These are phyloP conservation scores for Thripadectes ignobilis DNA, from an alignment of 2,797 vertebrate genomes.

Conservation along the genomic window DNA sequence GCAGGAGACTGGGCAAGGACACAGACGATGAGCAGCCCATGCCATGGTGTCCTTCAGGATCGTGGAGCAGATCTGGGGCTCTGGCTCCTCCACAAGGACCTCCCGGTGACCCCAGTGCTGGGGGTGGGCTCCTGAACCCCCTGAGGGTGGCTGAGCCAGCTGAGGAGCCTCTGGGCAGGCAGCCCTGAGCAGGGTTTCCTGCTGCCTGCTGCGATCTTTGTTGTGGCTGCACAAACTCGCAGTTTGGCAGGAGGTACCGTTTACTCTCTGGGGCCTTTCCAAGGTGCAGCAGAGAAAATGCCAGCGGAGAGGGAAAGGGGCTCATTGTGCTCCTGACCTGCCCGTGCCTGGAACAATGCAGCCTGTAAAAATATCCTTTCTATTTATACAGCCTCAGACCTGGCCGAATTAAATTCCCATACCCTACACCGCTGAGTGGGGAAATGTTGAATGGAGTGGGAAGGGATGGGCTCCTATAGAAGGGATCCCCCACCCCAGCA, in stretches of 20 bases:
- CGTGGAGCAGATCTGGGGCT: rapidly evolving
- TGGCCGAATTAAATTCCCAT: neutral
- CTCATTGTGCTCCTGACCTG: neutral
- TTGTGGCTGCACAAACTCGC: neutral
- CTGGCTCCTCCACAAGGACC: neutral
- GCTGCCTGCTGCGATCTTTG: neutral
- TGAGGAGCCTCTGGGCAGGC: neutral
- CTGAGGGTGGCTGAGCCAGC: neutral
- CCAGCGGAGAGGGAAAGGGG: neutral
- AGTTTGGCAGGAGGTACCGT: neutral
- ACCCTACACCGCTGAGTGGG: neutral
- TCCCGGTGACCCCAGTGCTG: rapidly evolving
- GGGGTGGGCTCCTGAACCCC: neutral
- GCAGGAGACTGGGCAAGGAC: neutral
- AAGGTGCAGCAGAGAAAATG: neutral
- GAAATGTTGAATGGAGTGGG: neutral
- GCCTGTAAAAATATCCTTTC: neutral
- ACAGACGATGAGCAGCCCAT: rapidly evolving
- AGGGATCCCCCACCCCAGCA: neutral
- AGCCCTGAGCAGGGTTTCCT: neutral
- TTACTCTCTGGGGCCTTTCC: constrained; percentile 26
- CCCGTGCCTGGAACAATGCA: neutral
- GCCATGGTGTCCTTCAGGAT: rapidly evolving
- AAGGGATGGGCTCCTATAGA: neutral
- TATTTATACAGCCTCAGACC: neutral